These are phyloP conservation scores for Sus scrofa DNA, from an alignment of 2,113 vertebrate species.

Conservation along the genomic window T2T-Sscrofa CM000817.6:169410001-169410500, in stretches of 20 bases:
- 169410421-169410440: constrained; percentile 45
- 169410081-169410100: constrained; percentile 50
- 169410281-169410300: too few relatives aligned
- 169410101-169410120: constrained; percentile 54
- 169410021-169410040: constrained; percentile 59
- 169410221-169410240: too few relatives aligned
- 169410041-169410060: constrained; percentile 59
- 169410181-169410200: too few relatives aligned
- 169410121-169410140: neutral
- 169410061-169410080: constrained; percentile 20
- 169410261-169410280: too few relatives aligned
- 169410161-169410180: too few relatives aligned
- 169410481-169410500: neutral
- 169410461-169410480: neutral
- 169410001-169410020: constrained; percentile 39
- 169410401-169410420: constrained; percentile 43
- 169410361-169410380: too few relatives aligned
- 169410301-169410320: too few relatives aligned
- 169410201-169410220: too few relatives aligned
- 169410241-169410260: too few relatives aligned
- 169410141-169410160: too few relatives aligned
- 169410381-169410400: neutral
- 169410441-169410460: constrained; percentile 61
- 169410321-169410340: too few relatives aligned
- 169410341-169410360: too few relatives aligned